Evolutionary conservation across 2,888 invertebrate genomes (phyloP).

Genomic region (Calliopum simillimum): DNA sequence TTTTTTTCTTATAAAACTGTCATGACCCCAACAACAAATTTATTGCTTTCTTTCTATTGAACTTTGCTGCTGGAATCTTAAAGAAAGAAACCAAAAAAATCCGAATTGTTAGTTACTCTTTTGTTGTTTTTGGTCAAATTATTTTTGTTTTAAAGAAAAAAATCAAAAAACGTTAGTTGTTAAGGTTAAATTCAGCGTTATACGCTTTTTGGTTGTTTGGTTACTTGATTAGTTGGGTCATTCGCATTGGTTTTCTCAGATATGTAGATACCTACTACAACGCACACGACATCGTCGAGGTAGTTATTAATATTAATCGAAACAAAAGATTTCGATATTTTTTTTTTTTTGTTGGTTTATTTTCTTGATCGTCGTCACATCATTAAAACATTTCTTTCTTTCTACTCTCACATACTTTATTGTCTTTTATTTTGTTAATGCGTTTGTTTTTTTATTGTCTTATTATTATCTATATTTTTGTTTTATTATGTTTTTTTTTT

Average conservation of each 20-base stretch:
- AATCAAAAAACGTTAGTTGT: background rate
- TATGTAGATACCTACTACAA: too few relatives aligned
- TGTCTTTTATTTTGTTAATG: too few relatives aligned
- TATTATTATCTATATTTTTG: too few relatives aligned
- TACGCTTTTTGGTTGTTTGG: too few relatives aligned
- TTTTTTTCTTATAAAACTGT: background rate
- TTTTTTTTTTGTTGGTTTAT: background rate
- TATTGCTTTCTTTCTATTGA: background rate
- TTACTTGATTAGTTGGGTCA: conserved; percentile 5
- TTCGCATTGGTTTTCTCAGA: background rate
- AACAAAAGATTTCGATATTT: conserved; percentile 2
- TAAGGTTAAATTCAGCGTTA: too few relatives aligned
- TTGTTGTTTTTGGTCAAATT: conserved; percentile 2
- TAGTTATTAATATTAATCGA: conserved; percentile 18
- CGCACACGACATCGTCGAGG: too few relatives aligned
- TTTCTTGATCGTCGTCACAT: background rate
- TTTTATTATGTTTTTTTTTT: too few relatives aligned
- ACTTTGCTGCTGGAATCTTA: too few relatives aligned
- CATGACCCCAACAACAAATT: background rate
- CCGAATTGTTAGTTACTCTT: background rate
- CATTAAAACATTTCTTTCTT: background rate
- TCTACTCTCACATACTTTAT: background rate
- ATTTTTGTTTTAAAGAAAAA: background rate
- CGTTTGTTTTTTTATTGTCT: too few relatives aligned
- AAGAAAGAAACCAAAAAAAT: too few relatives aligned